Percentiles rank a stretch among this genome's conserved stretches.
Conservation (phyloP, 2,113 vertebrate species). For the Scopus umbretta region DNA sequence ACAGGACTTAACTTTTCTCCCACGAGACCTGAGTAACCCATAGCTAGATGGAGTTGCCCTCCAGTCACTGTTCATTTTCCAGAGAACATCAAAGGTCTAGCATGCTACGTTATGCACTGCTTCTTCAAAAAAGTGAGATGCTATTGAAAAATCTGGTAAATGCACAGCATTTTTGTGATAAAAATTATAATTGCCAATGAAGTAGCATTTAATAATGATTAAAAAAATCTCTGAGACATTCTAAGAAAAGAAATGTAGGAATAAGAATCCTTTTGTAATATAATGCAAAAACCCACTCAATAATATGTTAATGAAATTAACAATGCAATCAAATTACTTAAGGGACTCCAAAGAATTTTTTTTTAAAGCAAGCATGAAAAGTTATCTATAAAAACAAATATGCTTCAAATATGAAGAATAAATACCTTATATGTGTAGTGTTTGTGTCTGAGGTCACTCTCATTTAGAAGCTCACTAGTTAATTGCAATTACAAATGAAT, state of each 20-base stretch:
- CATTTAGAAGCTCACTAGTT: background rate
- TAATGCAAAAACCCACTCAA: background rate
- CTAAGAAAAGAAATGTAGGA: background rate
- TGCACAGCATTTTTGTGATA: background rate
- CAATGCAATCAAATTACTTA: background rate
- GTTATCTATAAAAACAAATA: background rate
- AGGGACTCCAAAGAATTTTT: background rate
- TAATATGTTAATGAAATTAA: background rate
- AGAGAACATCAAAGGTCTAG: constrained; percentile 50
- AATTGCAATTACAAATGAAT: background rate
- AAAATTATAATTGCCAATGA: constrained; percentile 13
- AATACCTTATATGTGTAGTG: background rate
- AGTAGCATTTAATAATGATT: background rate
- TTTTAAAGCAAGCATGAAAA: background rate
- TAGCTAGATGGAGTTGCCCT: constrained; percentile 42
- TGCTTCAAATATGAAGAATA: background rate
- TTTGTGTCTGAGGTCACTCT: background rate
- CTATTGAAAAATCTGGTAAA: constrained; percentile 10
- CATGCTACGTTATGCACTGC: background rate
- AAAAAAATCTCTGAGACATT: background rate
- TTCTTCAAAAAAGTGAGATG: background rate
- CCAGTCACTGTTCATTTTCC: constrained; percentile 41
- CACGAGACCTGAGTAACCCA: constrained; percentile 31
- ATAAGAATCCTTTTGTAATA: background rate
- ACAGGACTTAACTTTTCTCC: constrained; percentile 33